Conservation (phyloP, 2,113 vertebrate species). For the Amblyornis subalaris region DNA sequence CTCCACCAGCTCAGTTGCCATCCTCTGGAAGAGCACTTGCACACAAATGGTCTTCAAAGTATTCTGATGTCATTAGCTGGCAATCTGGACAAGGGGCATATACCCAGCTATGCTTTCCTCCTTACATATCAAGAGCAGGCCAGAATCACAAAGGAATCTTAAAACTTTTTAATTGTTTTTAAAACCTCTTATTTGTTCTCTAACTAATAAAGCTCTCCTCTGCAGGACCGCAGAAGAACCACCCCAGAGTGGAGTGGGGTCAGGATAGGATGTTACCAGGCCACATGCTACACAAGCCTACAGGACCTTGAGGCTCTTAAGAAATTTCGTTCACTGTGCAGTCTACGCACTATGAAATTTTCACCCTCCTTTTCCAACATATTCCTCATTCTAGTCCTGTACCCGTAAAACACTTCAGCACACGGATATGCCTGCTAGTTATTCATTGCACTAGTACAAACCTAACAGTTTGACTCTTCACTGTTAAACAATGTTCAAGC, state of each 20-base stretch:
- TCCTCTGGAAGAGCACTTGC: neutral
- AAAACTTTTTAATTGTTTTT: neutral
- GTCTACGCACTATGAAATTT: neutral
- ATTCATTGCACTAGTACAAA: neutral
- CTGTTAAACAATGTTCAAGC: neutral
- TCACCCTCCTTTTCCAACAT: neutral
- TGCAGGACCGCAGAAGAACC: neutral
- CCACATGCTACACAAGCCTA: neutral
- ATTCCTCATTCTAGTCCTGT: neutral
- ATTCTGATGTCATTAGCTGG: neutral
- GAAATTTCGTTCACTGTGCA: neutral
- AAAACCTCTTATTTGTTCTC: neutral
- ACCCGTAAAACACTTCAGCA: neutral
- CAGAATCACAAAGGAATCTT: neutral
- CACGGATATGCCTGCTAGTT: neutral
- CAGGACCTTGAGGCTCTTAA: neutral
- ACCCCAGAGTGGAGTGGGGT: accelerated
- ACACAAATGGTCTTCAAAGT: neutral
- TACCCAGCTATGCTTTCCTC: neutral
- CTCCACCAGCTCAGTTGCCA: neutral
- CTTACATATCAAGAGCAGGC: neutral
- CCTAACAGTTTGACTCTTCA: neutral
- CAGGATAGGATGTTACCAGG: neutral
- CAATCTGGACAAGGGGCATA: neutral
- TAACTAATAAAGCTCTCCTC: neutral